Conservation (phyloP, 2,797 vertebrate genomes). For the Delichon dasypus region DNA sequence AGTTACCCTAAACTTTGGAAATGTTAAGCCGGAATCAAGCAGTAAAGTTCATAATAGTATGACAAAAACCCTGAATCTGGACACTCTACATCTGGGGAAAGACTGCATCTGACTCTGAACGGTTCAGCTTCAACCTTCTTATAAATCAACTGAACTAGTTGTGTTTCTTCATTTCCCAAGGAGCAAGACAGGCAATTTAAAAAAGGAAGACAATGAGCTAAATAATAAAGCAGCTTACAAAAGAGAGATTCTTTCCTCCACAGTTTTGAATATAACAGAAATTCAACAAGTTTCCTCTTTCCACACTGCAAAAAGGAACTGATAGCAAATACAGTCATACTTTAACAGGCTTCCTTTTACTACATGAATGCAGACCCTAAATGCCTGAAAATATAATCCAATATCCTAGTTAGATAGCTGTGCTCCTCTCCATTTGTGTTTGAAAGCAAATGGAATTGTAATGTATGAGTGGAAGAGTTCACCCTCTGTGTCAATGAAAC, state of each 20-base stretch:
- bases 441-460: conserved; percentile 1
- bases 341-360: neutral
- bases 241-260: neutral
- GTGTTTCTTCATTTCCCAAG: neutral
- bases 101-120: neutral
- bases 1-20: neutral
- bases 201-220: neutral
- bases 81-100: neutral
- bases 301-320: neutral
- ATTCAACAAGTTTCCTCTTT: neutral
- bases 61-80: neutral
- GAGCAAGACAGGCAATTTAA: neutral
- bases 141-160: neutral
- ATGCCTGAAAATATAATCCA: neutral
- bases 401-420: neutral
- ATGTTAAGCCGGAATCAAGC: neutral
- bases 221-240: neutral
- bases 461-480: neutral
- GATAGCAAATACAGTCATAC: neutral
- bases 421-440: neutral
- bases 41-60: neutral
- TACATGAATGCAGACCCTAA: neutral
- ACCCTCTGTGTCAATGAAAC: neutral
- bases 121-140: neutral
- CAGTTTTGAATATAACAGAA: neutral